Evolutionary conservation across 1,140 invertebrate genomes (phyloP).

Genomic region (Drosophila ambigua): DNA sequence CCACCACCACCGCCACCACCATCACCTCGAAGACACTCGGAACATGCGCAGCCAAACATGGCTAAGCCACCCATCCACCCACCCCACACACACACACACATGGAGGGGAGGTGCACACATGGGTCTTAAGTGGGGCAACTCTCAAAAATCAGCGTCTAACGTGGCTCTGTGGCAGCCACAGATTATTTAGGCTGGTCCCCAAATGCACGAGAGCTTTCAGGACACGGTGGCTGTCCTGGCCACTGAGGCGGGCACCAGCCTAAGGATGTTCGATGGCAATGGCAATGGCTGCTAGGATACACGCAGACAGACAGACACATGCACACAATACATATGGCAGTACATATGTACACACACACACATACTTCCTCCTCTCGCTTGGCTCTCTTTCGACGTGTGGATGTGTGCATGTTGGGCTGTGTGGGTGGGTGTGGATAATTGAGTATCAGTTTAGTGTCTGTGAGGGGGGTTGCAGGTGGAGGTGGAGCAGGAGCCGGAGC

Average conservation of each 20-base stretch:
- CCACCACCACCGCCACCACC: too few species aligned
- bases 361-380: background rate
- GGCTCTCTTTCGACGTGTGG: background rate
- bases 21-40: background rate
- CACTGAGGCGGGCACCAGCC: constrained; percentile 31
- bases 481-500: background rate
- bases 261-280: constrained; percentile 63
- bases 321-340: constrained; percentile 19
- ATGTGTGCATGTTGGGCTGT: background rate
- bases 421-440: constrained; percentile 67
- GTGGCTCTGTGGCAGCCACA: constrained; percentile 10
- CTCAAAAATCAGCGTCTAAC: constrained; percentile 48
- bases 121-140: constrained; percentile 39
- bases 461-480: constrained; percentile 25
- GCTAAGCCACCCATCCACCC: background rate
- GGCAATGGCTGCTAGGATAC: constrained; percentile 73
- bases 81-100: background rate
- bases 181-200: constrained; percentile 24
- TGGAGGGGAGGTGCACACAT: background rate
- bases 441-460: constrained; percentile 80
- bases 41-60: constrained; percentile 35
- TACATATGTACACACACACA: background rate
- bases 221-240: constrained; percentile 16
- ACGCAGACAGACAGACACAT: constrained; percentile 3
- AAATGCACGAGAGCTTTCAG: background rate